phyloP scores from a whole-genome alignment of 1,140 invertebrate genomes.

The Microvelia longipes region DNA sequence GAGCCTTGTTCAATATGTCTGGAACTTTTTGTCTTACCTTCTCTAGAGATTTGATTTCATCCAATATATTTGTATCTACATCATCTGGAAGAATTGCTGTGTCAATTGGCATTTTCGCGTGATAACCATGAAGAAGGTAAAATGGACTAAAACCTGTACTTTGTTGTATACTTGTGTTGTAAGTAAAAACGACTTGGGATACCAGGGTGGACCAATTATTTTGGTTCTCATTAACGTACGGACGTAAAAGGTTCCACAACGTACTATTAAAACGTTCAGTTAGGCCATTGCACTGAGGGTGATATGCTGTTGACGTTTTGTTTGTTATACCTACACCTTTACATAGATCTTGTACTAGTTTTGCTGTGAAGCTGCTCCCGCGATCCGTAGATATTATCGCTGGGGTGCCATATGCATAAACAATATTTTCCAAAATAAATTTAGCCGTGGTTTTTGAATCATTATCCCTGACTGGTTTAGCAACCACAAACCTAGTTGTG shows the following conservation, averaged over 20 bases:
- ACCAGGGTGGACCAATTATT: not conserved
- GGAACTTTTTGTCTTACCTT: not conserved
- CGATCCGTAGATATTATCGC: not conserved
- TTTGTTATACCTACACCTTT: not conserved
- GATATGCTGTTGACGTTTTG: not conserved
- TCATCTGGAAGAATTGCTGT: not conserved
- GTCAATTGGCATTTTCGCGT: not conserved
- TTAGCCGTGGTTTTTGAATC: not conserved
- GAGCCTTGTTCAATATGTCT: not conserved
- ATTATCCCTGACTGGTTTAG: not conserved
- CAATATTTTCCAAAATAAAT: not conserved
- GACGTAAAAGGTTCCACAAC: not conserved
- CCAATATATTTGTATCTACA: not conserved
- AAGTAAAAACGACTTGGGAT: not conserved
- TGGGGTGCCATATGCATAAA: not conserved
- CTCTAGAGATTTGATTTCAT: not conserved
- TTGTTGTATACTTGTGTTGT: not conserved
- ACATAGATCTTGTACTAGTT: not conserved
- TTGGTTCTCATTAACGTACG: not conserved
- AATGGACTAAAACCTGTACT: not conserved
- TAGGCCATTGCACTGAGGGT: not conserved
- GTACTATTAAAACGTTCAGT: not conserved
- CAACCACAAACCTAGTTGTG: not conserved
- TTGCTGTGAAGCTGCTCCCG: not conserved
- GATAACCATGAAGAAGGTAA: not conserved